Evolutionary conservation across 2,113 vertebrate genomes (phyloP), one percentile per base, ranked within the genome.

Genomic region (Pica pica): DNA sequence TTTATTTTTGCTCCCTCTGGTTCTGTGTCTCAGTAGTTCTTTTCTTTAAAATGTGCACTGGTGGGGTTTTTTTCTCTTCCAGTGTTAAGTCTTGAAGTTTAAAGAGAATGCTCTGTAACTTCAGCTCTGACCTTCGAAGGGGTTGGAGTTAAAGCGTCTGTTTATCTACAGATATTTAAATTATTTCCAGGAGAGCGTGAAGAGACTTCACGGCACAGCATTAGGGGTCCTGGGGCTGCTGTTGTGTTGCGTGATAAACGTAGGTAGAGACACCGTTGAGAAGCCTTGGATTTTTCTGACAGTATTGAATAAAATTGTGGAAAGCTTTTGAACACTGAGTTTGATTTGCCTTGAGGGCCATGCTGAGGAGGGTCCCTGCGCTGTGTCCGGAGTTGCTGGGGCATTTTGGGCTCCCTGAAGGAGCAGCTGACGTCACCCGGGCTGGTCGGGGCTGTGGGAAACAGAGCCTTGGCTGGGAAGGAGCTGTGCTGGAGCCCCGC

Each of bases 241-340:
- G 0, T 7, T 65, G 50, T 26, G 7, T 30, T 47, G 39, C 1
- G 0, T 22, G 21, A 13, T 2, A 4, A 33, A 1, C 0, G 0
- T 15, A 41, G 55, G 31, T 15, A 28, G 59, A 44, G n/a, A 22
- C 41, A 4, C 4, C 4, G 19, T 37, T 63, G 39, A 13, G 27
- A 76, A 65, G 6, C 8, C 20, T 20, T n/a, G 22, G 37, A 1
- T 60, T 47, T 61, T 56, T 80, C 19, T 28, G 1, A 6, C 44
- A 8, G 33, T 3, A 2, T 2, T 14, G 19, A 33, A 14, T 77
- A 8, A 69, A 80, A 71, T 2, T 10, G 9, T 12, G 16, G 49
- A 3, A 37, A 44, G 49, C 30, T 55, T 35, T 55, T 33, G 65
- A 11, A 2, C 14, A 7, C 8, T 2, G 28, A 21, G 15, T 59